Evolutionary conservation across 2,888 invertebrate species (phyloP), one percentile per base, ranked within the genome.

Genomic region (Heliconius aoede): DNA sequence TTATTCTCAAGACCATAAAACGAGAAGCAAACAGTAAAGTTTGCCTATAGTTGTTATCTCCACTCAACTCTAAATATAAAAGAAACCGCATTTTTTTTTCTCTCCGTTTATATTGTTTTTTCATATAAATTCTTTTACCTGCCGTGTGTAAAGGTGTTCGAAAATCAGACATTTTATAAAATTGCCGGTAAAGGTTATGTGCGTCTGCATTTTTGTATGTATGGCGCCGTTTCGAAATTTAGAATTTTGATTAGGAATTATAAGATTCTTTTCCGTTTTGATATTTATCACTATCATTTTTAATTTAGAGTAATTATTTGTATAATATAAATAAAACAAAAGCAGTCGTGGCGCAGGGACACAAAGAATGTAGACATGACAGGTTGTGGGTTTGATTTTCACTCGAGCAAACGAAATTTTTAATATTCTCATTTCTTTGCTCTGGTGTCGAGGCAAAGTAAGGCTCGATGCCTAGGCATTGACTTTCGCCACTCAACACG

Each of bases 21-120:
- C 90, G 89, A 81, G 86, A 86, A 85, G 86, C 86, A 87, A 89
- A 91, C 88, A 89, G 79, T 86, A 80, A 90, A 90, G 90, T 90
- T 90, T 85, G 89, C 85, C 86, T 89, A 86, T 90, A 89, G 86
- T 86, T 89, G 87, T 92, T 91, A 91, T 90, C 90, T 89, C 83
- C 85, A 85, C 86, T 86, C 85, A 85, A 84, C 87, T 89, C 85
- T 80, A 81, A 83, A 85, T 81, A 90, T 89, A 92, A 93, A 65
- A 89, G 91, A 87, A 89, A 90, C 92, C 91, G 92, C 91, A 81
- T 81, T 87, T 90, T 91, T 91, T 89, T 82, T n/a, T n/a, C n/a
- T n/a, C n/a, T n/a, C n/a, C 86, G 72, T 84, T 86, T 85, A 82
- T 83, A 88, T 83, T 83, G 84, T 89, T 88, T 89, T 85, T 84